phyloP scores from a whole-genome alignment of 2,113 vertebrate species.

The Oryzias javanicus region DNA sequence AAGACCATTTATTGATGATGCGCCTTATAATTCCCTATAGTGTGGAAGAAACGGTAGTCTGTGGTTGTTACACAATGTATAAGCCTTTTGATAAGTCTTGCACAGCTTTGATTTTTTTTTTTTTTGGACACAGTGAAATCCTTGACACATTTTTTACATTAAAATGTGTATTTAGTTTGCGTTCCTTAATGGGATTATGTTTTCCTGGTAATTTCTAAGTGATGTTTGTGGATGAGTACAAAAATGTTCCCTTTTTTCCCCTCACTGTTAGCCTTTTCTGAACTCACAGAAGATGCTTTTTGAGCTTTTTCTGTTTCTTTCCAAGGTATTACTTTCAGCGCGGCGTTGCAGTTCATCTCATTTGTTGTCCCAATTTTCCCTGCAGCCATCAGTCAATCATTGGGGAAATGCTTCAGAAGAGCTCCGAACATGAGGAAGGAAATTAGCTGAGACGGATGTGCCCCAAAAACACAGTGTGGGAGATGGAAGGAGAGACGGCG shows the following conservation, averaged over 20 bases:
- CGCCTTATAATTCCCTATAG: too few relatives aligned
- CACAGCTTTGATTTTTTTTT: too few relatives aligned
- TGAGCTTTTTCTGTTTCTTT: conserved; percentile 31
- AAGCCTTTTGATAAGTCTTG: too few relatives aligned
- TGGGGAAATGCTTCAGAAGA: conserved; percentile 32
- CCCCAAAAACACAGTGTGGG: conserved; percentile 38
- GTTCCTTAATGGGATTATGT: background rate
- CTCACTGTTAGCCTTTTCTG: conserved; percentile 25
- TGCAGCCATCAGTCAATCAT: conserved; percentile 40
- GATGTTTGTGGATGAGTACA: conserved; percentile 38
- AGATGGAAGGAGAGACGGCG: conserved; percentile 37
- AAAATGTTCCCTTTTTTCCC: conserved; percentile 30
- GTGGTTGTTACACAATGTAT: too few relatives aligned
- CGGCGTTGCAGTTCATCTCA: conserved; percentile 45
- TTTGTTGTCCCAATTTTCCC: conserved; percentile 45
- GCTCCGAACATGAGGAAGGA: conserved; percentile 35
- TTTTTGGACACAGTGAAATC: too few relatives aligned
- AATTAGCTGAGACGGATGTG: conserved; percentile 47
- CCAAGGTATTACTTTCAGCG: conserved; percentile 27
- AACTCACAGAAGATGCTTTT: conserved; percentile 19
- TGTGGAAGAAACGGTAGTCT: too few relatives aligned
- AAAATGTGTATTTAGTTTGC: conserved; percentile 20
- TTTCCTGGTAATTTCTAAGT: conserved; percentile 33
- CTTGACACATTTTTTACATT: background rate
- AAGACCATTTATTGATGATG: too few relatives aligned